These are phyloP conservation scores for Dermochelys coriacea DNA, from an alignment of 2,797 vertebrate species.

Conservation along the genomic window DNA sequence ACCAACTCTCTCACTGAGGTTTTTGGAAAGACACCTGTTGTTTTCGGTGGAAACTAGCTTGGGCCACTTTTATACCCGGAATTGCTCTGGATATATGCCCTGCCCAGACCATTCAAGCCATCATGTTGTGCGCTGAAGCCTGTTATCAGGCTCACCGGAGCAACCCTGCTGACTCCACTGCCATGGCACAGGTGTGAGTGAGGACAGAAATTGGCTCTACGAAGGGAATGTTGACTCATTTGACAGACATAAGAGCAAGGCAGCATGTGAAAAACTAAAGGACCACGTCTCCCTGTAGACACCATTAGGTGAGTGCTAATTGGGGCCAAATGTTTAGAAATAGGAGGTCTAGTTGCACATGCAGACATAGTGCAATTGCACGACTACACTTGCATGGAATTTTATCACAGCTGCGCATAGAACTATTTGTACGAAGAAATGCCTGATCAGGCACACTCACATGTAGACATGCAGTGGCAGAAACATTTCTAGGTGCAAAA, in stretches of 20 bases:
- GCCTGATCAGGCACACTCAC: neutral
- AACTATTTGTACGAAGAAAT: neutral
- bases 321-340: neutral
- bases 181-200: neutral
- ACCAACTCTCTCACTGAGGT: neutral
- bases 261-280: neutral
- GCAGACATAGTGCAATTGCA: neutral
- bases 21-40: neutral
- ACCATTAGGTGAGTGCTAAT: neutral
- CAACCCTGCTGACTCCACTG: neutral
- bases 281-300: neutral
- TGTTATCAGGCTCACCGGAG: neutral
- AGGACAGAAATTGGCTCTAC: neutral
- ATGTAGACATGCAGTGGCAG: neutral
- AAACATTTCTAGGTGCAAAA: neutral
- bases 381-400: neutral
- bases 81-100: neutral
- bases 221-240: neutral
- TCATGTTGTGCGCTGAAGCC: rapidly evolving
- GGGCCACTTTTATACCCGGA: neutral
- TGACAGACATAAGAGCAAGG: neutral
- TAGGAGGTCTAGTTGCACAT: neutral
- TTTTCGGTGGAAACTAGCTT: neutral
- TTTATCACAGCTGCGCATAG: neutral
- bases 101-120: neutral